Evolutionary conservation across 2,113 vertebrate species (phyloP).

Genomic region (Brachypodius melanocephalos): DNA sequence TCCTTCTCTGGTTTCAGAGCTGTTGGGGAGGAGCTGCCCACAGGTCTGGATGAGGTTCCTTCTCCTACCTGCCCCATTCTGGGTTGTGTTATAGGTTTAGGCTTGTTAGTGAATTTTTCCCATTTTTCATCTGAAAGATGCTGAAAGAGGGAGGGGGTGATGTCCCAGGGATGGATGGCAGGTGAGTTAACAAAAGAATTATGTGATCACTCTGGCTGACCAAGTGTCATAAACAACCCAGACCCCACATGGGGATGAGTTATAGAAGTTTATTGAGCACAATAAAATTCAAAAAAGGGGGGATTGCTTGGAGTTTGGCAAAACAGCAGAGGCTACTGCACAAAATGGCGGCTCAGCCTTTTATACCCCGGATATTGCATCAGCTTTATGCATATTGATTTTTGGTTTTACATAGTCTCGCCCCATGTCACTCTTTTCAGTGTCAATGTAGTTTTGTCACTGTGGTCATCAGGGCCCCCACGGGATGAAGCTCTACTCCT

Average conservation of each 20-base stretch:
- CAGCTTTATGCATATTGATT: background rate
- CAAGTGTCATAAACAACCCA: background rate
- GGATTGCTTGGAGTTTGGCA: background rate
- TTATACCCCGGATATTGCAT: background rate
- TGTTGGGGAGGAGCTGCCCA: background rate
- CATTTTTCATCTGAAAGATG: background rate
- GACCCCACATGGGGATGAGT: background rate
- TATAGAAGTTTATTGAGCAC: background rate
- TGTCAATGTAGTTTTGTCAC: too few relatives aligned
- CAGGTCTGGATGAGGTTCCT: background rate
- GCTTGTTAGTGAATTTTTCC: background rate
- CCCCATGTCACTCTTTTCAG: too few relatives aligned
- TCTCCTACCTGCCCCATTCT: background rate
- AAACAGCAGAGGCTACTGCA: background rate
- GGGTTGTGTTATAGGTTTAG: background rate
- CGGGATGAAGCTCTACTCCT: too few relatives aligned
- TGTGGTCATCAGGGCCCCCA: too few relatives aligned
- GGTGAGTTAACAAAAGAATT: background rate
- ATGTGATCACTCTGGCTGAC: background rate
- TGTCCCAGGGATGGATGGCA: background rate
- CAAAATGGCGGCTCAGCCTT: background rate
- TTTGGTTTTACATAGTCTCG: too few relatives aligned
- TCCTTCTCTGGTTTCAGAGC: background rate
- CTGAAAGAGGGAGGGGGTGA: background rate
- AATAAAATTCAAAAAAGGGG: background rate